Percentiles rank a stretch among this genome's conserved stretches.
Evolutionary conservation across 1,140 invertebrate genomes (phyloP).

Genomic region (Temnothorax curvispinosus): DNA sequence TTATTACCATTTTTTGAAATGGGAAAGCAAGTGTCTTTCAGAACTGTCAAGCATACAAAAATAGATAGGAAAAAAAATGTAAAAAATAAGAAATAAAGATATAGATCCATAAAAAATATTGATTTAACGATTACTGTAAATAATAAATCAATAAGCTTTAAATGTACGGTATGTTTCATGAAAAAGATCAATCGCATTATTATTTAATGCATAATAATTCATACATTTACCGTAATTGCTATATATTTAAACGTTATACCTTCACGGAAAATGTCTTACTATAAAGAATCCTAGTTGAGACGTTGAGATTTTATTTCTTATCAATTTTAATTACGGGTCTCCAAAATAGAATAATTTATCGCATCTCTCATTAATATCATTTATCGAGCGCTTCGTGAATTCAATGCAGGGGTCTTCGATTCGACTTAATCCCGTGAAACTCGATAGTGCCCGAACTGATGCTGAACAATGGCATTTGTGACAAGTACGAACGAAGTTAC

Average conservation of each 20-base stretch:
- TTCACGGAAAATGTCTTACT: neutral
- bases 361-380: neutral
- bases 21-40: neutral
- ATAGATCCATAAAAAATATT: neutral
- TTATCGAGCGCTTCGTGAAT: neutral
- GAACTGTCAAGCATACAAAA: neutral
- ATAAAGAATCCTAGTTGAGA: neutral
- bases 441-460: conserved; percentile 1
- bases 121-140: neutral
- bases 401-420: neutral
- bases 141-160: neutral
- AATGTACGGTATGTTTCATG: neutral
- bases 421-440: neutral
- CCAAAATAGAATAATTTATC: neutral
- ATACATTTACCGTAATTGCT: neutral
- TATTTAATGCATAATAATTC: neutral
- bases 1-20: neutral
- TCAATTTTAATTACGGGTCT: neutral
- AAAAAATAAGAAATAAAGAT: neutral
- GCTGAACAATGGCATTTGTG: neutral
- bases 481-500: conserved; percentile 11
- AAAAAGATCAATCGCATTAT: neutral
- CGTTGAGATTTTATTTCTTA: neutral
- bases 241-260: neutral
- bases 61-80: neutral